These are phyloP conservation scores for Physocephala rufipes DNA, from an alignment of 2,888 invertebrate species.

Conservation along the genomic window DNA sequence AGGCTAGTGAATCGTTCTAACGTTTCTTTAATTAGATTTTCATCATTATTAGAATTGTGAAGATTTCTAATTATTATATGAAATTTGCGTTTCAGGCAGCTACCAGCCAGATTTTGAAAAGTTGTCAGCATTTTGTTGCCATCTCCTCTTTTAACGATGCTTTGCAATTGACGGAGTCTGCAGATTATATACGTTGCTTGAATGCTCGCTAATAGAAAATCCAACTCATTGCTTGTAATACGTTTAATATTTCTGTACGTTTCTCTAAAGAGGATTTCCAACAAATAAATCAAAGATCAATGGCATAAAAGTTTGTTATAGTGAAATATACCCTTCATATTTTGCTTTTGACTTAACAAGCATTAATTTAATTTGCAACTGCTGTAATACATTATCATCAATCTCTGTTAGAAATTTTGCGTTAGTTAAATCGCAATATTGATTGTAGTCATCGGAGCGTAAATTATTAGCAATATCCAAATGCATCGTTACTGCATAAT, in stretches of 20 bases:
- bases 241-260: constrained; percentile 31
- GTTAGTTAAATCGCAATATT: constrained; percentile 40
- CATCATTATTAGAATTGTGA: constrained; percentile 31
- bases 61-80: constrained; percentile 36
- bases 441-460: constrained; percentile 42
- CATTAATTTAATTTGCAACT: constrained; percentile 55
- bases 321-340: constrained; percentile 45
- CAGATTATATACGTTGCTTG: constrained; percentile 49
- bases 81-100: constrained; percentile 46
- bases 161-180: constrained; percentile 49
- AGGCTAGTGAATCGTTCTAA: constrained; percentile 35
- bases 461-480: constrained; percentile 51
- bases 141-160: constrained; percentile 1
- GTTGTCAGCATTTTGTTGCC: constrained; percentile 30
- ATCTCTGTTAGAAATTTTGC: constrained; percentile 39
- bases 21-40: constrained; percentile 40
- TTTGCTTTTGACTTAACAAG: constrained; percentile 41
- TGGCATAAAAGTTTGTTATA: not conserved
- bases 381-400: constrained; percentile 49
- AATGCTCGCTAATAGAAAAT: constrained; percentile 48
- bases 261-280: not conserved
- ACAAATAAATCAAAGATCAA: constrained; percentile 22
- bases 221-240: constrained; percentile 31
- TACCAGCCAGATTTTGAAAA: constrained; percentile 53
- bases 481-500: constrained; percentile 54